phyloP scores from a whole-genome alignment of 2,113 vertebrate genomes.

The Muntiacus reevesi region DNA sequence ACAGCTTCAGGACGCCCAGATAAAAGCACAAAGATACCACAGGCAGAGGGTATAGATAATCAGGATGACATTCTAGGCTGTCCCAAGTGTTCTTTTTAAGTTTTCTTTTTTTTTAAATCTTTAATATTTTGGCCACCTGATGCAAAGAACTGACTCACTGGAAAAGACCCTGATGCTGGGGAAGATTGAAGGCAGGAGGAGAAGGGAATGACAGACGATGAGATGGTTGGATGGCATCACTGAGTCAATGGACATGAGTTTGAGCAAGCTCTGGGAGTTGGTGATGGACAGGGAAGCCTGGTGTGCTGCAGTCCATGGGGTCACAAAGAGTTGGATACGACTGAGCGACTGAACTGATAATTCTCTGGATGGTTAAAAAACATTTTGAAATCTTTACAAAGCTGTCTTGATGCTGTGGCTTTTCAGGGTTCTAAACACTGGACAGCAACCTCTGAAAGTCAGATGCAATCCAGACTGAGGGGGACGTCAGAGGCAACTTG shows the following conservation, averaged over 20 bases:
- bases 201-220: neutral
- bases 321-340: neutral
- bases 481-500: neutral
- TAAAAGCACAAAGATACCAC: neutral
- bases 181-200: neutral
- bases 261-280: neutral
- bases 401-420: neutral
- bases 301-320: neutral
- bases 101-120: neutral
- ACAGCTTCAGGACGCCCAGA: conserved; percentile 28
- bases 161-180: neutral
- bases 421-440: neutral
- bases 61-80: neutral
- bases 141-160: neutral
- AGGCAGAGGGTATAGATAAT: neutral
- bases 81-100: neutral
- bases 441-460: too few species aligned
- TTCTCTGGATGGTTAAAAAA: neutral
- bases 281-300: neutral
- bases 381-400: neutral
- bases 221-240: neutral
- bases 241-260: neutral
- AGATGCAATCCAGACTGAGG: neutral
- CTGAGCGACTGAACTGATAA: neutral
- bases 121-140: neutral